Evolutionary conservation across 2,888 invertebrate genomes (phyloP), one percentile per base, ranked within the genome.

Genomic region (Hemaris fuciformis): DNA sequence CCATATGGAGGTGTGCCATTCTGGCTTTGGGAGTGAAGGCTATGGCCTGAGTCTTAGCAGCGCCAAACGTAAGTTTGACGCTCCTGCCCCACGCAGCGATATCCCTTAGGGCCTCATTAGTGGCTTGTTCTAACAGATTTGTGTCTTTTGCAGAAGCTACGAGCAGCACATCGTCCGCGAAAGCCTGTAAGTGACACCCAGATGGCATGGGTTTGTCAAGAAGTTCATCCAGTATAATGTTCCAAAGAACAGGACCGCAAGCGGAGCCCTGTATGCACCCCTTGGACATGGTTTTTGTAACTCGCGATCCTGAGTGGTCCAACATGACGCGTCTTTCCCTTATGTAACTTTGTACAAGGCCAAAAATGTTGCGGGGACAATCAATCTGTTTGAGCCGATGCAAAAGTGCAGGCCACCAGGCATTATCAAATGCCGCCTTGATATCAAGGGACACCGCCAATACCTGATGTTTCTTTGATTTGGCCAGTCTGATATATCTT

Each of bases 191-290:
- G 1, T 64, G 64, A n/a, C 67, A 71, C 3, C 65, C 69, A 0
- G 2, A 2, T 0, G 67, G 68, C 0, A 67, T 25, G 0, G n/a
- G 3, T 2, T 34, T 25, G 0, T 64, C 22, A 0, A 75, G 64
- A 0, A 76, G 67, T 2, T 69, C 64, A 18, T 77, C 72, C 0
- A 76, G 34, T 0, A 74, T 64, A 0, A 73, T 15, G 56, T 75
- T 75, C 75, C 75, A 74, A 0, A 73, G 23, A 0, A 59, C 43
- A 0, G 73, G 72, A 0, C 72, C 72, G 5, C 68, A 65, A 0
- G 63, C 59, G 0, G 74, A 74, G 0, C 75, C 75, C 59, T 76
- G 74, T 0, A 75, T 64, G 59, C 74, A 75, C 0, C 74, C 74
- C 34, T 57, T 70, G 2, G 67, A 63, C 59, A 66, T 70, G 0